These are phyloP conservation scores for Berghia stephanieae DNA, from an alignment of 1,140 invertebrate genomes.

Conservation along the genomic window DNA sequence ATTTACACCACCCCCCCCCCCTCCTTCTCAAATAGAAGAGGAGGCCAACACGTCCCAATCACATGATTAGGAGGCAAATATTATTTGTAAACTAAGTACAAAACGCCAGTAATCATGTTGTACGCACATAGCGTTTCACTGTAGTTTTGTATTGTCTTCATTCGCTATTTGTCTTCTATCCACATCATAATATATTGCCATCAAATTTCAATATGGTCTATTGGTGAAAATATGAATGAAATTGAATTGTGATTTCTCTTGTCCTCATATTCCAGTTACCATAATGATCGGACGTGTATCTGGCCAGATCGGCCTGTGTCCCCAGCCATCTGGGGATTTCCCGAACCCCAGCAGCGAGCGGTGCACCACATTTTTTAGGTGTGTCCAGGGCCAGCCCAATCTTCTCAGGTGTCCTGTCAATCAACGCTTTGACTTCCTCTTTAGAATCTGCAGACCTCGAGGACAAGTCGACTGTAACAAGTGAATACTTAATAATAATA, in stretches of 20 bases:
- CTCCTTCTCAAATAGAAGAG: too few relatives aligned
- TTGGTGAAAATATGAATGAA: not conserved
- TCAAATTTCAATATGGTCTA: not conserved
- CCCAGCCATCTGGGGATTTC: conserved; percentile 23
- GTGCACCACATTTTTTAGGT: conserved; percentile 28
- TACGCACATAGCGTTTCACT: conserved; percentile 6
- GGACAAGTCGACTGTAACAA: conserved; percentile 17
- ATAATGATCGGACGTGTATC: not conserved
- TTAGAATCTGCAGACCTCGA: conserved; percentile 12
- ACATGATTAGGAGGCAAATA: too few relatives aligned
- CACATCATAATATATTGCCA: not conserved
- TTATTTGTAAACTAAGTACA: not conserved
- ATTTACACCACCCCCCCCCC: too few relatives aligned
- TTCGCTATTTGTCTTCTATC: not conserved
- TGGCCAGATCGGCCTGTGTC: conserved; percentile 9
- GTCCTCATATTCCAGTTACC: not conserved
- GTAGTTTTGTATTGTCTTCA: not conserved
- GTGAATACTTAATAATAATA: too few relatives aligned
- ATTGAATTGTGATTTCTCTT: too few relatives aligned
- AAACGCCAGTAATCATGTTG: not conserved
- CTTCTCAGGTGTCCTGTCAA: conserved; percentile 25
- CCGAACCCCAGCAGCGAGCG: conserved; percentile 29
- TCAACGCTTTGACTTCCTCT: conserved; percentile 28
- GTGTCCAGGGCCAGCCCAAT: conserved; percentile 9
- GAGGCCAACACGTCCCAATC: too few relatives aligned